Base-by-base conservation (phyloP, 2,797 vertebrate species). In the Coracias cyanogaster region DNA sequence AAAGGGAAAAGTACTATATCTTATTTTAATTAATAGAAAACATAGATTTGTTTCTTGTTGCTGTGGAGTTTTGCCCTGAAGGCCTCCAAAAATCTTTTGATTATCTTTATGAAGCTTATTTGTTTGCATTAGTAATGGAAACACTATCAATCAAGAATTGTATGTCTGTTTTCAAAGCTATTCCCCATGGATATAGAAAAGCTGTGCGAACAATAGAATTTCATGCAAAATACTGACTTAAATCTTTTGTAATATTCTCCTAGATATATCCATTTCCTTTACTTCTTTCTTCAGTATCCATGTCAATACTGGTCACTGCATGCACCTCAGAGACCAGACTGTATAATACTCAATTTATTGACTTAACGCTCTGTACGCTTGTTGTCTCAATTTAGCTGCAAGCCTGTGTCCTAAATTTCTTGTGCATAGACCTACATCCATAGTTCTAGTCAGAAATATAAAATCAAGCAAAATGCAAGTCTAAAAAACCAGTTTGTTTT, bases 11-110 rank as follows among this genome's bases (percentile, higher is more conserved):
- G 84, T 82, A 88, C 35, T 71, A 3, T 49, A 89, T 84, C 86
- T 86, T 95, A 83, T 84, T 94, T 94, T 84, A 51, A 60, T 76
- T 22, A 86, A 84, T 90, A 85, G 79, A 92, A 90, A 92, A 1
- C 22, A 66, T 43, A 81, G 80, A 51, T 33, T 66, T 84, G 55
- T 76, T 84, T 57, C 37, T 58, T 93, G 25, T 72, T 66, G 41
- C 77, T 89, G 62, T n/a, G 55, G 28, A 4, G 24, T 87, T 93
- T 93, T 86, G 33, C 72, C 39, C 72, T 21, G 37, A 86, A 91
- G 72, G 49, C 25, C 49, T 90, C 9, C 51, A 22, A 78, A 78
- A 92, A 74, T 72, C 39, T 69, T 93, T 92, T 87, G 28, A 33
- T 83, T 29, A 1, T 31, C 39, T 83, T 91, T 71, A 10, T 21